Conservation (phyloP, 2,797 vertebrate genomes). For the Typhlichthys eigenmanni region DNA sequence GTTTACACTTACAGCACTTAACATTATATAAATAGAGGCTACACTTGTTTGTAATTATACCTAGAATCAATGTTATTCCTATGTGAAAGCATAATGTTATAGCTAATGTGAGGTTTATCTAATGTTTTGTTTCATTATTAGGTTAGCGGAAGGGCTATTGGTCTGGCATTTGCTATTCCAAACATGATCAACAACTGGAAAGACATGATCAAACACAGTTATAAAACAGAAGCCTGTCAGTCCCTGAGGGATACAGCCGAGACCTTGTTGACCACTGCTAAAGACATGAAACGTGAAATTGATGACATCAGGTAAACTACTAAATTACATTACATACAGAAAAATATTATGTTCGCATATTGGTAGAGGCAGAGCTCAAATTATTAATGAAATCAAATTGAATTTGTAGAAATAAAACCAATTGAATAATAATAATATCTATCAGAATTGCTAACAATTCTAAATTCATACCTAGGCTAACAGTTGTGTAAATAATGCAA, state of each 20-base stretch:
- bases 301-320: background rate
- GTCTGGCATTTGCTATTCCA: background rate
- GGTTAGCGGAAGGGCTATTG: slow-evolving; percentile 4
- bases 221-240: background rate
- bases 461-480: too few relatives aligned
- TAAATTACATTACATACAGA: too few relatives aligned
- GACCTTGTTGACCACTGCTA: background rate
- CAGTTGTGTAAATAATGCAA: too few relatives aligned
- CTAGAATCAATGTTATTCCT: too few relatives aligned
- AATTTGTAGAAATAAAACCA: too few relatives aligned
- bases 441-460: too few relatives aligned
- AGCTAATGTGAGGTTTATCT: background rate
- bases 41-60: too few relatives aligned
- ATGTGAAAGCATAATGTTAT: background rate
- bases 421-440: too few relatives aligned
- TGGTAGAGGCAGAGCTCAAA: too few relatives aligned
- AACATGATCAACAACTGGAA: background rate
- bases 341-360: too few relatives aligned
- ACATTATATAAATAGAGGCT: background rate
- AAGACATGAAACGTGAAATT: background rate
- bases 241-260: background rate
- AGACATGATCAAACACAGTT: background rate
- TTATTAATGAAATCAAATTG: too few relatives aligned
- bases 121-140: background rate
- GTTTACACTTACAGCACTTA: too few relatives aligned